These are phyloP conservation scores for Fundulus diaphanus DNA, from an alignment of 2,797 vertebrate species.

Conservation along the genomic window DNA sequence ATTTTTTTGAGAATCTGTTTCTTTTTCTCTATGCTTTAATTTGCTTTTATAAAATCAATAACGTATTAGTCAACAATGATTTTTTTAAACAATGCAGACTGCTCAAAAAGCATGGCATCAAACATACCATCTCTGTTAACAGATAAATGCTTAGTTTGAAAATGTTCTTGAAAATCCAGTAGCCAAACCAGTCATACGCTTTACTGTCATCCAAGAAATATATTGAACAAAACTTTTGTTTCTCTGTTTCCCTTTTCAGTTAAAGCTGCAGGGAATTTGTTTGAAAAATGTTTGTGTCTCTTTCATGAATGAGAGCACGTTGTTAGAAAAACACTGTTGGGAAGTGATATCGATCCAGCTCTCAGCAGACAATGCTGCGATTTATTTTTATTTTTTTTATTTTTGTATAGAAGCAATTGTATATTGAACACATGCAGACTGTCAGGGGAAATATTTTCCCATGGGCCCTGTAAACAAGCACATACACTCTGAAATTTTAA, in stretches of 20 bases:
- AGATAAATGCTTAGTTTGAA: neutral
- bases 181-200: neutral
- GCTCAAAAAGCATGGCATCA: neutral
- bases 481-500: neutral
- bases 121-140: neutral
- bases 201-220: neutral
- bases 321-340: neutral
- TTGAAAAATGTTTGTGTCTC: neutral
- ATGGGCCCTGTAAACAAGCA: neutral
- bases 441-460: neutral
- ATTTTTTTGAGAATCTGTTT: too few species aligned
- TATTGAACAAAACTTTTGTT: neutral
- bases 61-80: neutral
- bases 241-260: neutral
- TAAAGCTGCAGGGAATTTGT: neutral
- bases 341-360: slow-evolving; percentile 1
- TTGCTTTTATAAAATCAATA: neutral
- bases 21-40: neutral
- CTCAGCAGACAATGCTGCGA: neutral
- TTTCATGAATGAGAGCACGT: neutral
- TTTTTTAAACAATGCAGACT: neutral
- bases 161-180: neutral
- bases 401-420: neutral
- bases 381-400: neutral
- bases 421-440: neutral